Percentiles rank a stretch among this genome's conserved stretches.
Conservation (phyloP, 92 coral and sea anemone species). For the Micromussa lordhowensis region DNA sequence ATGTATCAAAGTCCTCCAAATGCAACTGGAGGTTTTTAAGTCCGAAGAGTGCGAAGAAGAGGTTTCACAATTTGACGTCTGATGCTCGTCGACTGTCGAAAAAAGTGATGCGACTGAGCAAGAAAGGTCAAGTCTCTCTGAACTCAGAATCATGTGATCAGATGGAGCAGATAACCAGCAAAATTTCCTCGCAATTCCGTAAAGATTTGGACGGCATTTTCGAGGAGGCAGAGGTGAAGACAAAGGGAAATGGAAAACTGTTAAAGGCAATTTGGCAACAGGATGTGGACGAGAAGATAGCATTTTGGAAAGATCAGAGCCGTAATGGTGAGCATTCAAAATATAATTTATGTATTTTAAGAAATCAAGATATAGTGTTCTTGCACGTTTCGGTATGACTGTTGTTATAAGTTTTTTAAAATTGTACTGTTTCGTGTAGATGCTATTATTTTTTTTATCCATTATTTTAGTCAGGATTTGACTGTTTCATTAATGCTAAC, state of each 20-base stretch:
- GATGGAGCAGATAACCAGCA: conserved; percentile 4
- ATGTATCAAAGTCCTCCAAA: not conserved
- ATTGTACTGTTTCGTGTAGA: no score
- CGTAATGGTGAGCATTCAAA: conserved; percentile 1
- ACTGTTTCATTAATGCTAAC: no score
- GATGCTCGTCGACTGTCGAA: not conserved
- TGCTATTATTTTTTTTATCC: no score
- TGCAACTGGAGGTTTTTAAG: conserved; percentile 12
- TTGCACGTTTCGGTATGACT: not conserved
- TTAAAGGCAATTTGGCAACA: not conserved
- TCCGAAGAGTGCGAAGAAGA: not conserved
- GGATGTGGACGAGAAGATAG: conserved; percentile 3
- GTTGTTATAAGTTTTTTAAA: no score
- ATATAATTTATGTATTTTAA: not conserved
- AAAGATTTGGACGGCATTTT: conserved; percentile 8
- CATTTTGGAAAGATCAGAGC: conserved; percentile 21
- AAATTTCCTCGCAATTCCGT: conserved; percentile 1
- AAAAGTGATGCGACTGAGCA: not conserved
- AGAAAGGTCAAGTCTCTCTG: not conserved
- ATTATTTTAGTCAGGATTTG: no score
- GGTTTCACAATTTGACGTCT: no score
- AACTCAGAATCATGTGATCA: not conserved
- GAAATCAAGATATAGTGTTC: not conserved
- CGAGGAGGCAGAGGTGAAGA: conserved; percentile 6
- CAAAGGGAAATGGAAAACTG: not conserved